Base-by-base conservation (phyloP, 1,140 invertebrate species). In the Ostrea edulis region DNA sequence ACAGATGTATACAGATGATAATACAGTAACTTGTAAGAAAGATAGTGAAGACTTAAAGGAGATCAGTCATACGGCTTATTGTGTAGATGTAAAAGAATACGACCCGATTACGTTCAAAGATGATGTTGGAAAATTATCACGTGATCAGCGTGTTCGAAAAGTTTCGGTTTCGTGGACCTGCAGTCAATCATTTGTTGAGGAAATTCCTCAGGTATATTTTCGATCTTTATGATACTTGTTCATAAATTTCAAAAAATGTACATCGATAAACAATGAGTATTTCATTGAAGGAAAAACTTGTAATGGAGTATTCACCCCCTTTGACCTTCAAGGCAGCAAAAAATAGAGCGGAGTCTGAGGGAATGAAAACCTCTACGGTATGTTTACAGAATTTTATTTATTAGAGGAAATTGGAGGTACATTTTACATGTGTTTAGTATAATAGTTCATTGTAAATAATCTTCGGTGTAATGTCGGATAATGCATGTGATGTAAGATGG, bases 11-110 rank as follows among this genome's bases (percentile, higher is more conserved):
- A 77, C 8, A 35, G 29, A 77, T 25, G 68, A 77, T 11, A 77
- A 25, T 25, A 77, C 29, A 17, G 68, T 35, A 29, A 77, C 22
- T 5, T 77, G 68, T 77, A 25, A 77, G 14, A 77, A 77, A 77
- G 35, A 0, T 29, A 14, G 14, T 2, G 29, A 77, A 25, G 29
- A 12, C 29, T 25, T 35, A 25, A 35, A 14, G 7, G 68, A 77
- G 2, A 12, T 14, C 7, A 1, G 7, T 62, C 9, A 62, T 14
- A 14, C 0, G 25, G 29, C 22, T 29, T 35, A 29, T 2, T 77
- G 68, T 35, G 25, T 77, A 77, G 68, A 77, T 14, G 68, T 77
- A 7, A 9, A 35, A 77, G 68, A 77, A 77, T 77, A 77, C 68
- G 35, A 25, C 25, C 25, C 68, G 25, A 22, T 14, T 12, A 77